Evolutionary conservation across 1,140 invertebrate species (phyloP).

Genomic region (Melitaea cinxia): DNA sequence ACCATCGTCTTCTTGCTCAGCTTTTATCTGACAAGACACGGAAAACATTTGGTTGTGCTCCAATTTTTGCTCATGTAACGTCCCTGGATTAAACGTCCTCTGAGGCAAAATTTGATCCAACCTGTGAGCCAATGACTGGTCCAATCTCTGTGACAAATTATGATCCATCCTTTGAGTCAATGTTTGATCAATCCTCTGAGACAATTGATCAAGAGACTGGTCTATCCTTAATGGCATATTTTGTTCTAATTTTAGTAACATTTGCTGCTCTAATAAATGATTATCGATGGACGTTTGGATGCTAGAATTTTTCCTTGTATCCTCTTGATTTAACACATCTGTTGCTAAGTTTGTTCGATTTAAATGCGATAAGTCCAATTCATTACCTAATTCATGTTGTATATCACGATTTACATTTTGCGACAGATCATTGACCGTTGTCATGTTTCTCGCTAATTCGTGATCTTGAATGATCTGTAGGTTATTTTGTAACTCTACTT

Average conservation of each 20-base stretch:
- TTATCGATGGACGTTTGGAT: constrained; percentile 46
- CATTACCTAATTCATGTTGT: constrained; percentile 52
- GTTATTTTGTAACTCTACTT: constrained; percentile 62
- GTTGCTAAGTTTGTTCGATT: constrained; percentile 55
- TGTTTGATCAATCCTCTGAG: constrained; percentile 44
- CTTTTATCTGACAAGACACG: constrained; percentile 70
- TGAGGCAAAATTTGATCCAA: no score
- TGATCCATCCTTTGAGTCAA: constrained; percentile 46
- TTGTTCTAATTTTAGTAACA: constrained; percentile 52
- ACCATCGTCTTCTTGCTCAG: constrained; percentile 70
- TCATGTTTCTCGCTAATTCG: constrained; percentile 41
- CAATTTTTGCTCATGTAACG: constrained; percentile 47
- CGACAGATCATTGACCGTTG: constrained; percentile 47
- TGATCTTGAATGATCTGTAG: constrained; percentile 58
- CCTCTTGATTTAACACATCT: constrained; percentile 47
- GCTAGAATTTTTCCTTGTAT: constrained; percentile 42
- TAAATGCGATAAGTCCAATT: constrained; percentile 56
- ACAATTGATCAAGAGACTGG: constrained; percentile 40
- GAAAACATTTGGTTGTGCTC: constrained; percentile 55
- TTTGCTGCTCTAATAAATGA: constrained; percentile 53
- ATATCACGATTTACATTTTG: constrained; percentile 49
- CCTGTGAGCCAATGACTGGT: constrained; percentile 43
- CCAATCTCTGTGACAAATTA: constrained; percentile 45
- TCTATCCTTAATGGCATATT: constrained; percentile 47
- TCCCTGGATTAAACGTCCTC: constrained; percentile 39